phyloP scores from a whole-genome alignment of 2,888 invertebrate species.

The Trissolcus japonicus region DNA sequence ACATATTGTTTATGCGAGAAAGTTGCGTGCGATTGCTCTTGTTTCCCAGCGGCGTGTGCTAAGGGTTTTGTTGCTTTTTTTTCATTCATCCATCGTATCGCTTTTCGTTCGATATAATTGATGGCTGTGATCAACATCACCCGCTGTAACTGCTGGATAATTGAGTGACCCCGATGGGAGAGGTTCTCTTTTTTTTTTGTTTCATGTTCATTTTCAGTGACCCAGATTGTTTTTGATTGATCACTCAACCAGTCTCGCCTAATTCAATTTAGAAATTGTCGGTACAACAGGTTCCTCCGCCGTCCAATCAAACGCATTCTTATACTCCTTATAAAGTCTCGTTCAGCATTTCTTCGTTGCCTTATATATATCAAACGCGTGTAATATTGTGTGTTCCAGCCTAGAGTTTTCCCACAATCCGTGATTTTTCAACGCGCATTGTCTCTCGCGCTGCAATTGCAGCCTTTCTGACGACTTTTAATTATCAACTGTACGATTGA shows the following conservation, averaged over 20 bases:
- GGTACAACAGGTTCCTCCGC: slow-evolving; percentile 20
- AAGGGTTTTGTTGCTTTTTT: not conserved
- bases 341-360: slow-evolving; percentile 5
- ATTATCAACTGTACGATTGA: slow-evolving; percentile 39
- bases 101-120: slow-evolving; percentile 15
- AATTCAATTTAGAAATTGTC: slow-evolving; percentile 46
- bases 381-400: slow-evolving; percentile 1
- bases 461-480: slow-evolving; percentile 12
- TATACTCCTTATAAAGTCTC: not conserved
- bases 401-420: slow-evolving; percentile 23
- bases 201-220: slow-evolving; percentile 15
- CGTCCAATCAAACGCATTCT: slow-evolving; percentile 31
- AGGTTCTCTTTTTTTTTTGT: slow-evolving; percentile 2
- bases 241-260: slow-evolving; percentile 37
- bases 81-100: not conserved
- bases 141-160: slow-evolving; percentile 7
- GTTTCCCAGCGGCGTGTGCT: not conserved
- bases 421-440: slow-evolving; percentile 3
- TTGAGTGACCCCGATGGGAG: slow-evolving; percentile 32
- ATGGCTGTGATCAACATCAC: slow-evolving; percentile 22
- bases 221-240: slow-evolving; percentile 44
- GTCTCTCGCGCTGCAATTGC: not conserved
- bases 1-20: slow-evolving; percentile 47
- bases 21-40: slow-evolving; percentile 27
- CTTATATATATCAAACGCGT: not conserved